Conservation (phyloP, 2,888 invertebrate genomes). For the Conus canariensis region DNA sequence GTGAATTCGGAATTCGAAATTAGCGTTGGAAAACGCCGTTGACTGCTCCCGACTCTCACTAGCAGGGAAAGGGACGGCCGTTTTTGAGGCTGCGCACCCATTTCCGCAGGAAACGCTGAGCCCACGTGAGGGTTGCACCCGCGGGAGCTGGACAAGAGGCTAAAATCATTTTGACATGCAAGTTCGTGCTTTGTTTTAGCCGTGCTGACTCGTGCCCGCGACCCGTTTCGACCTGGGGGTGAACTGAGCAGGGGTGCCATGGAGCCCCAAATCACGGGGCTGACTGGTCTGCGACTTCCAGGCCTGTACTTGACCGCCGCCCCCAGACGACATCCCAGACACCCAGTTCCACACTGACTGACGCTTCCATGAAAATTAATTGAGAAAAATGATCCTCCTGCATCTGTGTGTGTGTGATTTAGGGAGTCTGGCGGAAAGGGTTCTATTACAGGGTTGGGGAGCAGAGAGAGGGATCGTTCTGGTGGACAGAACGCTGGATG, state of each 20-base stretch:
- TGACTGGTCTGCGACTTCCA: neutral
- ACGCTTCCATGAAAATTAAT: conserved; percentile 24
- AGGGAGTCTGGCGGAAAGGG: neutral
- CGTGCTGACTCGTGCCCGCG: neutral
- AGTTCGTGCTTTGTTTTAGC: conserved; percentile 32
- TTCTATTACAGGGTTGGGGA: conserved; percentile 9
- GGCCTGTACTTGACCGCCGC: neutral
- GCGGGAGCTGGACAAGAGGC: neutral
- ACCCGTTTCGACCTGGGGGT: conserved; percentile 9
- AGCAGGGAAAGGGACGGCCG: no score
- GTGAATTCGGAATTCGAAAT: no score
- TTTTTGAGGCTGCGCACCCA: no score
- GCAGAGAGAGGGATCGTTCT: neutral
- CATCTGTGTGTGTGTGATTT: conserved; percentile 39
- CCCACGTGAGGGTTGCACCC: neutral
- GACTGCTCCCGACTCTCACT: neutral
- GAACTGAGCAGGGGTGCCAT: neutral
- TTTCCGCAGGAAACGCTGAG: neutral
- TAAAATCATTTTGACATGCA: conserved; percentile 33
- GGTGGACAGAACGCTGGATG: neutral
- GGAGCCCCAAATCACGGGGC: conserved; percentile 5
- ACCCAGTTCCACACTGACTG: neutral
- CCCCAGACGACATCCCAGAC: neutral
- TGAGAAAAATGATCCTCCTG: conserved; percentile 33
- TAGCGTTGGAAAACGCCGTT: neutral